Evolutionary conservation across 2,113 vertebrate genomes (phyloP).

Genomic region (Formicarius rufipectus): DNA sequence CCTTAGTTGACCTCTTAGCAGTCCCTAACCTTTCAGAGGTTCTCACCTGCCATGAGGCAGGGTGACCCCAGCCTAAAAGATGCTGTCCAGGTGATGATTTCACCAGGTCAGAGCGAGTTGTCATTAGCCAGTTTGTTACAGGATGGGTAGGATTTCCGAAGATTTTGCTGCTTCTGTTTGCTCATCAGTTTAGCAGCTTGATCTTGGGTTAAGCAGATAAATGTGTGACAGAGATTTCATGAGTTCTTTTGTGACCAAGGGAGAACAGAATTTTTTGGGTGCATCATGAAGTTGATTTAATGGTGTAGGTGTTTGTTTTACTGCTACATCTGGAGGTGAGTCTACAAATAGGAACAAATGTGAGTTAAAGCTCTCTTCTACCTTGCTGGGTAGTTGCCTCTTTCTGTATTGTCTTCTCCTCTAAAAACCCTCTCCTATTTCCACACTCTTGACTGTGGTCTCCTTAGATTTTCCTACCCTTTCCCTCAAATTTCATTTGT

Average conservation of each 20-base stretch:
- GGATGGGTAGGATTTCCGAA: not conserved
- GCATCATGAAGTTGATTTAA: not conserved
- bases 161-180: not conserved
- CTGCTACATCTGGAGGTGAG: not conserved
- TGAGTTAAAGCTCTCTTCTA: not conserved
- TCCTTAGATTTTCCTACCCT: not conserved
- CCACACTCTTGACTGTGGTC: not conserved
- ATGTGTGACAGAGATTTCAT: fast-evolving
- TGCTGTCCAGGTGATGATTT: not conserved
- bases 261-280: not conserved
- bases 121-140: not conserved
- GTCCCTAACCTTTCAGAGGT: not conserved
- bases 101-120: not conserved
- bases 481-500: not conserved
- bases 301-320: not conserved
- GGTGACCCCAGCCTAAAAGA: not conserved
- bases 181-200: not conserved
- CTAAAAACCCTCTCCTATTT: not conserved
- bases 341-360: not conserved
- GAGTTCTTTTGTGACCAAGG: not conserved
- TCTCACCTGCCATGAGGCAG: not conserved
- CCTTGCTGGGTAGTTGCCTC: not conserved
- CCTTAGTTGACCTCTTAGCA: not conserved
- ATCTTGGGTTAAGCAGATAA: not conserved
- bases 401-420: not conserved